Evolutionary conservation across 2,888 invertebrate species (phyloP).

Genomic region (Ormyrus labotus): DNA sequence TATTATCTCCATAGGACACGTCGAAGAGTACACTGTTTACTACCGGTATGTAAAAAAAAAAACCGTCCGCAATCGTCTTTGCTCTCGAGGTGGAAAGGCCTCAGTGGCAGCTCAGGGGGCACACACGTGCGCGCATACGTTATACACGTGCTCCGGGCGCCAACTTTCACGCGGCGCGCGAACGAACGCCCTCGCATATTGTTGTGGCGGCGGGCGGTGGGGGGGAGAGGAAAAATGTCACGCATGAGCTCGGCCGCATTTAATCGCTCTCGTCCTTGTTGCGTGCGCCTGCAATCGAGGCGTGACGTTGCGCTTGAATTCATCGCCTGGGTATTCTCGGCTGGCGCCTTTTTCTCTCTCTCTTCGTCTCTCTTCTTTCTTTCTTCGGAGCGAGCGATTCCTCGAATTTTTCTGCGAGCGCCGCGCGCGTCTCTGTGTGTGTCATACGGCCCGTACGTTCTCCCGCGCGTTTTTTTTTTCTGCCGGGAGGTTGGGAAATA

Average conservation of each 20-base stretch:
- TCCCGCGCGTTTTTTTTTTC: background rate
- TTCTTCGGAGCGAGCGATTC: slow-evolving; percentile 5
- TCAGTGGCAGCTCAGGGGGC: background rate
- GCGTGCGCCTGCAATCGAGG: slow-evolving; percentile 31
- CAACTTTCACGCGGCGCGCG: slow-evolving; percentile 53
- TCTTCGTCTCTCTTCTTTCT: background rate
- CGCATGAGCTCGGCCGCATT: slow-evolving; percentile 3
- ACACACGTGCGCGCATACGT: slow-evolving; percentile 14
- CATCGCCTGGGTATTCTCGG: slow-evolving; percentile 26
- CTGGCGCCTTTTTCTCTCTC: background rate
- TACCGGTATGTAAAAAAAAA: too few species aligned
- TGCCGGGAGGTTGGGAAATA: background rate
- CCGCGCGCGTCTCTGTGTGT: background rate
- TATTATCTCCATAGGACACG: too few species aligned
- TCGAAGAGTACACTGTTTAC: too few species aligned
- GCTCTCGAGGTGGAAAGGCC: slow-evolving; percentile 22
- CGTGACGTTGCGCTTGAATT: slow-evolving; percentile 36
- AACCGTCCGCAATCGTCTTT: too few species aligned
- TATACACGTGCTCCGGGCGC: slow-evolving; percentile 53
- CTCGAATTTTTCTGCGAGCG: slow-evolving; percentile 11
- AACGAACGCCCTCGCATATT: slow-evolving; percentile 51
- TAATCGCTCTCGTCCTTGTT: slow-evolving; percentile 33
- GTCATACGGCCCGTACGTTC: too few species aligned
- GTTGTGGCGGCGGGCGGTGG: background rate
- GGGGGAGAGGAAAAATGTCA: background rate